Evolutionary conservation across 2,113 vertebrate genomes (phyloP).

Genomic region (Neotragus moschatus): DNA sequence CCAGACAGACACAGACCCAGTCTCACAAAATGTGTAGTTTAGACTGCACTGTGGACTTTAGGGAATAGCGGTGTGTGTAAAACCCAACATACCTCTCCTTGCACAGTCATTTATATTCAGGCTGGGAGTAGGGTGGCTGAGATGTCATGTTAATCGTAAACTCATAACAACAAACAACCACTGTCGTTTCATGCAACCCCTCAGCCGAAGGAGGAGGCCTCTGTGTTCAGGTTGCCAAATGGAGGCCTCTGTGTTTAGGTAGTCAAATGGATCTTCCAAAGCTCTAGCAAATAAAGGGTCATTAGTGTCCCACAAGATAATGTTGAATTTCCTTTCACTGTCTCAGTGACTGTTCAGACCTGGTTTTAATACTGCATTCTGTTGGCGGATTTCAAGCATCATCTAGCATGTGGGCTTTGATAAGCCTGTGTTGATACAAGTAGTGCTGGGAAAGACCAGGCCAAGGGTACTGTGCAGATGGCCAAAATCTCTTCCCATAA

Average conservation of each 20-base stretch:
- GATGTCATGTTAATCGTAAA: neutral
- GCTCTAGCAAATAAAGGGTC: neutral
- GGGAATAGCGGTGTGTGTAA: neutral
- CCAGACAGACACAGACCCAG: neutral
- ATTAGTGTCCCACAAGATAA: neutral
- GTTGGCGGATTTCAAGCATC: neutral
- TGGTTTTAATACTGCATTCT: neutral
- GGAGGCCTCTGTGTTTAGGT: neutral
- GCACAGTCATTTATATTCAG: neutral
- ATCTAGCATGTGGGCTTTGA: neutral
- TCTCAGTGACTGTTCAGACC: neutral
- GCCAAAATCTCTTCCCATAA: slow-evolving; percentile 3
- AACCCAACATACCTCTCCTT: neutral
- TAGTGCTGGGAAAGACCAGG: neutral
- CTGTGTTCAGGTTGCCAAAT: neutral
- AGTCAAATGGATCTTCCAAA: slow-evolving; percentile 4
- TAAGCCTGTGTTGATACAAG: slow-evolving; percentile 3
- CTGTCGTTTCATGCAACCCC: neutral
- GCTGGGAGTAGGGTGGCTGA: neutral
- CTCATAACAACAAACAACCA: neutral
- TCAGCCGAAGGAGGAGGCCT: neutral
- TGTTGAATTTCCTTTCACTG: slow-evolving; percentile 1
- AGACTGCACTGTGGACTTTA: neutral
- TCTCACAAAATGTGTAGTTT: neutral
- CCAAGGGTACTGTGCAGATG: neutral